A percentile compares a stretch with the other conserved stretches of the same genome.
These are phyloP conservation scores for Operophtera brumata DNA, from an alignment of 2,888 invertebrate species.

Conservation along the genomic window DNA sequence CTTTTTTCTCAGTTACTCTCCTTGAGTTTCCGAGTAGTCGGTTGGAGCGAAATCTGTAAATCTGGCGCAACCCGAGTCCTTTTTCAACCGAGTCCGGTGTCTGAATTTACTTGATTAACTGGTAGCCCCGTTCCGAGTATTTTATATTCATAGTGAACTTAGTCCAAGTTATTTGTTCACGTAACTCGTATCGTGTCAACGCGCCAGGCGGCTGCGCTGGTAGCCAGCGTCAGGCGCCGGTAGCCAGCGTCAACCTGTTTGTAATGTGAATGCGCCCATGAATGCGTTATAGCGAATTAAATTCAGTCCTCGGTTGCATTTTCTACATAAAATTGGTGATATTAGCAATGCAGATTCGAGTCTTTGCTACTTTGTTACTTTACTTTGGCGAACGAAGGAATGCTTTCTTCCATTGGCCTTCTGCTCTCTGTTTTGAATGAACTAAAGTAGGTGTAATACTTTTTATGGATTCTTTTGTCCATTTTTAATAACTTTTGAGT, in stretches of 20 bases:
- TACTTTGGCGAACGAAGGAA: constrained; percentile 52
- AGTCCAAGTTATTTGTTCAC: too few relatives aligned
- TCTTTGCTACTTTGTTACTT: constrained; percentile 45
- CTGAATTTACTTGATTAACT: too few relatives aligned
- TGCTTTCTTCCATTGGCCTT: constrained; percentile 51
- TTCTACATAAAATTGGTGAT: constrained; percentile 68
- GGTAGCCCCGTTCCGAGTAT: too few relatives aligned
- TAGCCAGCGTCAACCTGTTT: not conserved
- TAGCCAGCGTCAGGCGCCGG: too few relatives aligned
- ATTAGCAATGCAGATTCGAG: constrained; percentile 69
- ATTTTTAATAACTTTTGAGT: constrained; percentile 10
- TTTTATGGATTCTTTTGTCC: constrained; percentile 22
- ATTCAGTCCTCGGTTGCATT: constrained; percentile 61
- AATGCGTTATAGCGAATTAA: constrained; percentile 57
- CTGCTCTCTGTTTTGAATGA: constrained; percentile 46
- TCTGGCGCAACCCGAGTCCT: too few relatives aligned
- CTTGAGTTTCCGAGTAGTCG: too few relatives aligned
- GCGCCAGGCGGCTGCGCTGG: too few relatives aligned
- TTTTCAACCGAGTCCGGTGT: too few relatives aligned
- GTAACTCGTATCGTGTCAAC: too few relatives aligned
- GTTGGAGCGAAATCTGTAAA: too few relatives aligned
- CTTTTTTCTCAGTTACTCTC: too few relatives aligned
- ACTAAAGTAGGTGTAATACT: constrained; percentile 13
- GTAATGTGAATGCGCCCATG: constrained; percentile 19
- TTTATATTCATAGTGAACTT: too few relatives aligned